Percentiles rank a stretch among this genome's conserved stretches.
phyloP scores from a whole-genome alignment of 1,140 invertebrate genomes.

The Drosophila ironensis region DNA sequence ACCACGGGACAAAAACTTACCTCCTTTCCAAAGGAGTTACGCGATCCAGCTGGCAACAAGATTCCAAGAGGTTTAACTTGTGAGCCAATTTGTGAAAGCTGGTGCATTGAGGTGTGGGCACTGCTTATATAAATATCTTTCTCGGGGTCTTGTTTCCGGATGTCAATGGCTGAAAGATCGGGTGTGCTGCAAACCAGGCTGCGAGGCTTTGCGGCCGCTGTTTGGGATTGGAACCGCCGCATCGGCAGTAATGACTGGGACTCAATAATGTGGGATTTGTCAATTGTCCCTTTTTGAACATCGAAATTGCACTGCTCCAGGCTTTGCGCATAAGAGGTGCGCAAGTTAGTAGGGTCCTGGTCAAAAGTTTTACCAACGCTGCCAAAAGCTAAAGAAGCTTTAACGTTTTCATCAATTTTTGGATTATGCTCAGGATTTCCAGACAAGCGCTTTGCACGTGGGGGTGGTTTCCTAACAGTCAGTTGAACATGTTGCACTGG shows the following conservation, averaged over 20 bases:
- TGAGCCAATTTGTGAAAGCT: slow-evolving; percentile 80
- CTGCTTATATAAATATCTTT: slow-evolving; percentile 77
- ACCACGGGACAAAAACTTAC: slow-evolving; percentile 88
- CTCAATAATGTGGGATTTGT: neutral
- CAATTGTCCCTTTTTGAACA: slow-evolving; percentile 13
- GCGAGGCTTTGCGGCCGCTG: slow-evolving; percentile 81
- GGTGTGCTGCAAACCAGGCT: slow-evolving; percentile 85
- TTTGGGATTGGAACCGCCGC: slow-evolving; percentile 72
- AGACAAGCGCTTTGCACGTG: slow-evolving; percentile 31
- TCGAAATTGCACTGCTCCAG: slow-evolving; percentile 76
- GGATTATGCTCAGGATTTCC: neutral
- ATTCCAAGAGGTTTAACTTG: slow-evolving; percentile 83
- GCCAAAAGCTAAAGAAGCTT: slow-evolving; percentile 40
- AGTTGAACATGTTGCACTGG: slow-evolving; percentile 68
- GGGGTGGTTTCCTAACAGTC: slow-evolving; percentile 65
- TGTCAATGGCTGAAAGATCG: slow-evolving; percentile 84
- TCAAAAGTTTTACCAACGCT: slow-evolving; percentile 74
- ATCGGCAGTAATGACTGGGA: slow-evolving; percentile 49
- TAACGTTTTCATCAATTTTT: neutral
- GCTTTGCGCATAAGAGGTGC: slow-evolving; percentile 72
- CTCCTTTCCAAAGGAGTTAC: slow-evolving; percentile 82
- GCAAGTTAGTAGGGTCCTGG: slow-evolving; percentile 76
- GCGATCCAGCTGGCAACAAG: slow-evolving; percentile 82
- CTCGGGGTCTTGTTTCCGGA: slow-evolving; percentile 59
- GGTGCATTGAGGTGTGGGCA: slow-evolving; percentile 83